Evolutionary conservation across 2,797 vertebrate genomes (phyloP).

Genomic region (Potorous gilbertii): DNA sequence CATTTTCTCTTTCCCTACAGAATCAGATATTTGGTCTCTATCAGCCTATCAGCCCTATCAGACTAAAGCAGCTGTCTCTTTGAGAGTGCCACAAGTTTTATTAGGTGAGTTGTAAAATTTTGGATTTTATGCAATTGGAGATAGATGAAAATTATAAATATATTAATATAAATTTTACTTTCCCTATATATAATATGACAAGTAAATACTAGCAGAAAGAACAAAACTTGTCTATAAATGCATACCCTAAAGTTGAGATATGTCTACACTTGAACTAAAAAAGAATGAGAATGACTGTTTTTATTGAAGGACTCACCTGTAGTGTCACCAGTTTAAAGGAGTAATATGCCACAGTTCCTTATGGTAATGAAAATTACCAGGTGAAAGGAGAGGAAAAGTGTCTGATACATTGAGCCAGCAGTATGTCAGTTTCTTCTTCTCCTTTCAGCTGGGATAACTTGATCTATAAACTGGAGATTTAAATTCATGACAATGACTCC

Average conservation of each 20-base stretch:
- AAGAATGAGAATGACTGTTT: not conserved
- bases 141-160: not conserved
- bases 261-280: not conserved
- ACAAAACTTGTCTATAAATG: not conserved
- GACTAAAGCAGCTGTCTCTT: not conserved
- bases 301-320: not conserved
- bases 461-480: not conserved
- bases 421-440: not conserved
- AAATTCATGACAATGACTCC: not conserved
- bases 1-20: constrained; percentile 49
- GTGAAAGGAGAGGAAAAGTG: not conserved
- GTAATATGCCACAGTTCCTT: not conserved
- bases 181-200: not conserved
- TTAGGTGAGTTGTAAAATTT: not conserved
- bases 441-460: not conserved
- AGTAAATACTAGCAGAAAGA: not conserved
- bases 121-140: not conserved
- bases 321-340: not conserved
- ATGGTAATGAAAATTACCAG: not conserved
- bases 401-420: not conserved
- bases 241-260: not conserved
- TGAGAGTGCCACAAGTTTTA: not conserved
- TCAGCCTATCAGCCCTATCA: no score
- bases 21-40: constrained; percentile 14
- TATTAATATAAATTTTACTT: no score